A percentile compares a stretch with the other conserved stretches of the same genome.
phyloP scores from a whole-genome alignment of 2,888 invertebrate species.

The Steinernema scapterisci region DNA sequence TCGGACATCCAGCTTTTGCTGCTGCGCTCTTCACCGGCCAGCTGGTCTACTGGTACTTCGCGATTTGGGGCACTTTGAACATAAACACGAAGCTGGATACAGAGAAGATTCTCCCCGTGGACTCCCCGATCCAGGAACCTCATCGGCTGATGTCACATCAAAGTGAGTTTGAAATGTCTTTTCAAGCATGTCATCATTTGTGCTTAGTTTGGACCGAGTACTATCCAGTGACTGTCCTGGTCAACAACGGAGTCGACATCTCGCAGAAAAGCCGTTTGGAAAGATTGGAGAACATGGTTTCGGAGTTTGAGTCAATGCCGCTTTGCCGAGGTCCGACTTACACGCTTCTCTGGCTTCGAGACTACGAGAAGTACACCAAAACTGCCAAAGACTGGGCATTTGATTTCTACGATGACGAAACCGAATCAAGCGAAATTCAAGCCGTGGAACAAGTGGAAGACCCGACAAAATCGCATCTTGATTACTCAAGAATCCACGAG shows the following conservation, averaged over 20 bases:
- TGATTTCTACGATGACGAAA: conserved; percentile 51
- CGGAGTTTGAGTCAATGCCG: conserved; percentile 58
- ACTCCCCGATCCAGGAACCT: conserved; percentile 59
- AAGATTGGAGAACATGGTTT: conserved; percentile 50
- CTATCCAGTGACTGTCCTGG: conserved; percentile 64
- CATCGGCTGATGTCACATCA: conserved; percentile 59
- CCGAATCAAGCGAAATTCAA: conserved; percentile 24
- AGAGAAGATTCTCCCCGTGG: conserved; percentile 62
- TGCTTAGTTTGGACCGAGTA: conserved; percentile 60
- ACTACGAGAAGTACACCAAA: conserved; percentile 54
- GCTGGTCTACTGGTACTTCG: conserved; percentile 48
- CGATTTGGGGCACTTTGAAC: conserved; percentile 53
- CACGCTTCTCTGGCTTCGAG: conserved; percentile 61
- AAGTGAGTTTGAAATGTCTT: conserved; percentile 34
- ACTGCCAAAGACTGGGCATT: conserved; percentile 39
- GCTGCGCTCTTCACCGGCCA: conserved; percentile 31
- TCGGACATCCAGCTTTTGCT: conserved; percentile 33
- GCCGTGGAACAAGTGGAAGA: conserved; percentile 32
- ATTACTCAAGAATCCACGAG: conserved; percentile 45
- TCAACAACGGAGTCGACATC: conserved; percentile 60
- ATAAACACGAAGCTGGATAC: conserved; percentile 57
- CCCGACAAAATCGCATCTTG: background rate
- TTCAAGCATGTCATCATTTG: background rate
- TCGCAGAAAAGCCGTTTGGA: conserved; percentile 39
- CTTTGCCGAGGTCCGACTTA: conserved; percentile 53